Evolutionary conservation across 2,888 invertebrate species (phyloP), one percentile per base, ranked within the genome.

Genomic region (Torymus texanus): DNA sequence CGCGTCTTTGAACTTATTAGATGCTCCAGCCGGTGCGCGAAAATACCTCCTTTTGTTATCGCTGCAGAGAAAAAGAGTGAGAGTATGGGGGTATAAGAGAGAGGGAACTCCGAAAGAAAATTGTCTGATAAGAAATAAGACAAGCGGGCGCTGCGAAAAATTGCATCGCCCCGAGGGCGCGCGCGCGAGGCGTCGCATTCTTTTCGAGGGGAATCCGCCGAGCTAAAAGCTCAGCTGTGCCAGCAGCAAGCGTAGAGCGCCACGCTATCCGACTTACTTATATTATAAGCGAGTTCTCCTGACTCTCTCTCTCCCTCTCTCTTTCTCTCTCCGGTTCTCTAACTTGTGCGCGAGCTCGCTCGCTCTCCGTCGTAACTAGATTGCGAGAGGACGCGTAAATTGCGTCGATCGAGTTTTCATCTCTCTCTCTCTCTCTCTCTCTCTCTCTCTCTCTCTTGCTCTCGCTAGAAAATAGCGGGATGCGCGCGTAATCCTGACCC

Each of bases 381-480:
- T 86, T 84, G 84, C 82, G 76, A 82, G 41, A 68, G 71, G 78
- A 71, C 78, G 81, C 76, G 79, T 73, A 74, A 75, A 81, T 76
- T 80, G 59, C 21, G 63, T 24, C 29, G 72, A 73, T 76, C 67
- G 68, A 70, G 77, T 80, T 77, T 80, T 80, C 74, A 62, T 62
- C 16, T 14, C 0, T 2, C 24, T 21, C 12, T 11, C 24, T 14
- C 21, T 21, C 21, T 21, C 21, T 2, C 21, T 21, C 21, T 21
- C 2, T 2, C 21, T 21, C 21, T 21, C n/a, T n/a, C n/a, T 2
- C 21, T 21, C 21, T 21, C 2, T 2, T 2, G 1, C 21, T 21
- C 62, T 24, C 1, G 41, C 41, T 41, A 41, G 5, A 41, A 41
- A 41, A 41, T 41, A 8, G 41, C 41, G 8, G 41, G 0, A 8